phyloP scores from a whole-genome alignment of 1,140 invertebrate genomes.

The Leucophenga varia region DNA sequence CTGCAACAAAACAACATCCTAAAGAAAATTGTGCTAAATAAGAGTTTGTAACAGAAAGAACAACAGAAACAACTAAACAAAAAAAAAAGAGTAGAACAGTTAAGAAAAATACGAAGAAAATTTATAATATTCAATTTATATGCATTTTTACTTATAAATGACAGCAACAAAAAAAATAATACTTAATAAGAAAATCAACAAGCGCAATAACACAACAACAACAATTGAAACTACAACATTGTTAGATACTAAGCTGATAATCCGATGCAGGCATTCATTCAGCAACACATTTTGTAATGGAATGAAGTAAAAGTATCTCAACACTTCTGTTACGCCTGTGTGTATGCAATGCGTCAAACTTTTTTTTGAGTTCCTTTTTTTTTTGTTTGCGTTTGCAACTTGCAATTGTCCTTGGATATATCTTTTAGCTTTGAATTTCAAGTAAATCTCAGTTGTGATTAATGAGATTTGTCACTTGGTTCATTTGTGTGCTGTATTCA shows the following conservation, averaged over 20 bases:
- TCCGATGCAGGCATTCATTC: slow-evolving; percentile 26
- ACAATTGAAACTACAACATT: slow-evolving; percentile 22
- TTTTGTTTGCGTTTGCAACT: too few species aligned
- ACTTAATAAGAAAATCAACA: slow-evolving; percentile 17
- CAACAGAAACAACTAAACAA: slow-evolving; percentile 13
- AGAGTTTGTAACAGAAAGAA: background rate
- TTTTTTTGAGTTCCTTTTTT: too few species aligned
- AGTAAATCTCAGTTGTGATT: slow-evolving; percentile 35
- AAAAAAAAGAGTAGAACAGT: slow-evolving; percentile 15
- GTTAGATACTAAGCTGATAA: slow-evolving; percentile 39
- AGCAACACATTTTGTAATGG: background rate
- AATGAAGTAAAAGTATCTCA: background rate
- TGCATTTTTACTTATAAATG: slow-evolving; percentile 31
- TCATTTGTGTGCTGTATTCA: slow-evolving; percentile 46
- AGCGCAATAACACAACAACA: slow-evolving; percentile 21
- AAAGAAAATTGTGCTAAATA: background rate
- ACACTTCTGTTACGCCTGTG: slow-evolving; percentile 12
- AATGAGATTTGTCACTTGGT: slow-evolving; percentile 52
- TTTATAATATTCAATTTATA: slow-evolving; percentile 56
- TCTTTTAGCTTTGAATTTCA: too few species aligned
- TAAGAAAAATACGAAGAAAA: slow-evolving; percentile 34
- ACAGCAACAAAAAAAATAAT: slow-evolving; percentile 7
- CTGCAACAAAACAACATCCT: slow-evolving; percentile 16
- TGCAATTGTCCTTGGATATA: too few species aligned
- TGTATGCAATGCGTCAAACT: too few species aligned